Percentiles rank a stretch among this genome's conserved stretches.
Conservation (phyloP, 2,797 vertebrate genomes). For the Macroramphosus scolopax region DNA sequence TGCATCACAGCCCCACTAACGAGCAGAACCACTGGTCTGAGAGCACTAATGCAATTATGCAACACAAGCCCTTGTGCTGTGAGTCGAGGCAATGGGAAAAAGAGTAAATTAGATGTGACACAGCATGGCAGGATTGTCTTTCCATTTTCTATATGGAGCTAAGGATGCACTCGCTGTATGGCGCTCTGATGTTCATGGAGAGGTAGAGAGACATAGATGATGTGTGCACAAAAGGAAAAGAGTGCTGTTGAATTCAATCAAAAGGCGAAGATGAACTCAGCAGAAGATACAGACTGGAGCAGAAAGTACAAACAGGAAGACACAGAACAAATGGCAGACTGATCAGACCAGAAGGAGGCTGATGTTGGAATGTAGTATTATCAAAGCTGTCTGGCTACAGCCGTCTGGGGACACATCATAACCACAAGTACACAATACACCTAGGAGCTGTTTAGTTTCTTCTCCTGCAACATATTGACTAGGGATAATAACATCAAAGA, state of each 20-base stretch:
- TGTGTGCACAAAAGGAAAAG: background rate
- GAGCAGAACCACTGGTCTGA: constrained; percentile 61
- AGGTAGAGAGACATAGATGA: background rate
- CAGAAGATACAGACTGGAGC: background rate
- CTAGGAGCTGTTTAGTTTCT: constrained; percentile 48
- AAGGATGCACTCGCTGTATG: constrained; percentile 17
- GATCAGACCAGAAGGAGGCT: constrained; percentile 3
- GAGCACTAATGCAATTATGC: constrained; percentile 74
- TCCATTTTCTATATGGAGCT: constrained; percentile 20
- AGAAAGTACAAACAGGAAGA: constrained; percentile 1
- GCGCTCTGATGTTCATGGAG: background rate
- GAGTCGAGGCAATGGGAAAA: constrained; percentile 23
- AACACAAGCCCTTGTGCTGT: constrained; percentile 54
- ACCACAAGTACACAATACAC: constrained; percentile 69
- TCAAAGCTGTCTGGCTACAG: constrained; percentile 32
- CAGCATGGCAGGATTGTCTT: constrained; percentile 46
- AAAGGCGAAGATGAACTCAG: background rate
- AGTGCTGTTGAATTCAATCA: background rate
- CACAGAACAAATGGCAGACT: background rate
- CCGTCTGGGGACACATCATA: constrained; percentile 63
- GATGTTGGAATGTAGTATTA: constrained; percentile 58
- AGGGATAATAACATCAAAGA: constrained; percentile 12
- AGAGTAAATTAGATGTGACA: constrained; percentile 67
- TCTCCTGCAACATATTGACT: constrained; percentile 65
- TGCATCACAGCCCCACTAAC: constrained; percentile 68